Conservation (phyloP, 2,113 vertebrate genomes). For the Oreochromis tanganicae region DNA sequence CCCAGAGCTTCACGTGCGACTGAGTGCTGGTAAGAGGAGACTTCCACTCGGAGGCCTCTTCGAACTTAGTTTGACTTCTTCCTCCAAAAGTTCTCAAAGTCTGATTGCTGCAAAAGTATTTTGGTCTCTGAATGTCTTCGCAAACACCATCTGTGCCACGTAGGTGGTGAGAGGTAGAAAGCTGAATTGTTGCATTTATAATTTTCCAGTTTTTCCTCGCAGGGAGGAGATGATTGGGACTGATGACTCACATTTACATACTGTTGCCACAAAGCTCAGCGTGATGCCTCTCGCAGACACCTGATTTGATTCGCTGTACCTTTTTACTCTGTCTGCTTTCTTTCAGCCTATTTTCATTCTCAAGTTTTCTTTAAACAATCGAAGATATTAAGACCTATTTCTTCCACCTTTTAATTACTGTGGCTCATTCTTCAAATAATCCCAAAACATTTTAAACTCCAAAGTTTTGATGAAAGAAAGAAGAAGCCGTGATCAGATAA, state of each 20-base stretch:
- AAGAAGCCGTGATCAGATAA: neutral
- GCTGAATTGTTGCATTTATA: constrained; percentile 21
- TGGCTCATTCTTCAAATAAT: neutral
- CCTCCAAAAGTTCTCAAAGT: neutral
- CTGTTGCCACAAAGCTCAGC: neutral
- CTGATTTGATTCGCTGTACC: neutral
- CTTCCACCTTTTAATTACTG: neutral
- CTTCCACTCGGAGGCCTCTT: neutral
- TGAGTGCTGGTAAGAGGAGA: constrained; percentile 14
- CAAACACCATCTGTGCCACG: constrained; percentile 55
- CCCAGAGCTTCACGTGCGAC: constrained; percentile 28
- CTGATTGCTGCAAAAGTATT: constrained; percentile 6
- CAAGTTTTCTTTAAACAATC: neutral
- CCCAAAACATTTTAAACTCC: neutral
- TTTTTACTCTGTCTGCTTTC: neutral
- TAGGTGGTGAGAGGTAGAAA: constrained; percentile 38
- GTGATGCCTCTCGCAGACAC: neutral
- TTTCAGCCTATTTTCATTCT: neutral
- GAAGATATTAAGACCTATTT: neutral
- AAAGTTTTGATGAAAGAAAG: neutral
- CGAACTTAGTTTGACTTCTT: constrained; percentile 10
- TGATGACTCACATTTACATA: constrained; percentile 53
- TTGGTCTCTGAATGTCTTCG: neutral
- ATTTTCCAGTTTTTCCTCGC: constrained; percentile 12
- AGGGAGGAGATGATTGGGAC: constrained; percentile 25